Conservation (phyloP, 2,888 invertebrate genomes). For the Troilus luridus region DNA sequence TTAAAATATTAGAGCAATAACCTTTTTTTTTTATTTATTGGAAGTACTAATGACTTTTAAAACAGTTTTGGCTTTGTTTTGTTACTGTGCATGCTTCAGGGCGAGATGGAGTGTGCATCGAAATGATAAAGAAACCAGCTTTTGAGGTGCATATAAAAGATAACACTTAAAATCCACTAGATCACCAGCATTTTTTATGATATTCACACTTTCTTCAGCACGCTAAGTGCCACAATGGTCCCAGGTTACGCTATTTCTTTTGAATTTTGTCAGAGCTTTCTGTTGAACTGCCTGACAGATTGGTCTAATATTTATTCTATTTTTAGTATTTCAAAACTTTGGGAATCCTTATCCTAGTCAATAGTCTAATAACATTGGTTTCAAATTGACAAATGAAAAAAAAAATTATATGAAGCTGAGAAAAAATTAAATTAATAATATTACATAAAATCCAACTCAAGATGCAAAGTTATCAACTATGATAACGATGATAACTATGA, state of each 20-base stretch:
- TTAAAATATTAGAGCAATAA: constrained; percentile 9
- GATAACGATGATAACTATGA: too few relatives aligned
- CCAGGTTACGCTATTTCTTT: too few relatives aligned
- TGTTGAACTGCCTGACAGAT: too few relatives aligned
- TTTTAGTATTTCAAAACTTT: too few relatives aligned
- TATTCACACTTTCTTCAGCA: not conserved
- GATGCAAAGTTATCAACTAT: too few relatives aligned
- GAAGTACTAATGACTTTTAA: not conserved
- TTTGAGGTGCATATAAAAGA: constrained; percentile 60
- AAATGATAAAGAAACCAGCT: constrained; percentile 60
- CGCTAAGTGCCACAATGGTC: not conserved
- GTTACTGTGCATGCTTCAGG: constrained; percentile 59
- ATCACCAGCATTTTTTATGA: not conserved
- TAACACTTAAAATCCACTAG: constrained; percentile 15
- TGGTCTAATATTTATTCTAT: too few relatives aligned
- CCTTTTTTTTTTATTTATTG: not conserved
- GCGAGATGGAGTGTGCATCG: constrained; percentile 59
- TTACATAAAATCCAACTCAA: too few relatives aligned
- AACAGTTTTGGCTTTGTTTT: constrained; percentile 50
- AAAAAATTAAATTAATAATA: too few relatives aligned
- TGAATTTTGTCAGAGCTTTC: not conserved
- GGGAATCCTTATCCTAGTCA: too few relatives aligned
- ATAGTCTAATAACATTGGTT: too few relatives aligned
- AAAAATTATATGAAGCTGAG: too few relatives aligned
- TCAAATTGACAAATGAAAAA: too few relatives aligned